A percentile compares a stretch with the other conserved stretches of the same genome.
Evolutionary conservation across 2,888 invertebrate genomes (phyloP).

Genomic region (Latheticus oryzae): DNA sequence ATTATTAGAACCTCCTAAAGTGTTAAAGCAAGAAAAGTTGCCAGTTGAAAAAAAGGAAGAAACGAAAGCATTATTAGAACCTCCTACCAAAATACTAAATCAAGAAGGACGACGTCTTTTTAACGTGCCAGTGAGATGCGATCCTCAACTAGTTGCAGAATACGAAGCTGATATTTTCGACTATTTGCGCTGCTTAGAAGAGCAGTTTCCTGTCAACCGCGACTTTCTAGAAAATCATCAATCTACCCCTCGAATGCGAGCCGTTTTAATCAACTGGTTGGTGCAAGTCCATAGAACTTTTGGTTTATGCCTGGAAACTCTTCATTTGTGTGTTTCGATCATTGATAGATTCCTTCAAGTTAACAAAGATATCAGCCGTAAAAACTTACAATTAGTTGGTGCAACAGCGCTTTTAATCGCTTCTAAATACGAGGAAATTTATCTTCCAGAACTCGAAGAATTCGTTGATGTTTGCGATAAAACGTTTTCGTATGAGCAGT

Average conservation of each 20-base stretch:
- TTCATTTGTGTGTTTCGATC: conserved; percentile 88
- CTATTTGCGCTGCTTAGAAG: conserved; percentile 83
- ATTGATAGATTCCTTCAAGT: conserved; percentile 77
- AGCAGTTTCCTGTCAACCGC: conserved; percentile 72
- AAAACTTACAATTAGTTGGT: conserved; percentile 84
- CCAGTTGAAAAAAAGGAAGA: conserved; percentile 6
- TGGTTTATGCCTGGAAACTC: conserved; percentile 86
- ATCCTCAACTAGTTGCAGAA: conserved; percentile 82
- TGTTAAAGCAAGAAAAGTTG: not conserved
- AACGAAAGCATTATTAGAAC: not conserved
- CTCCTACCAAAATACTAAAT: not conserved
- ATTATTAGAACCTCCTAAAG: conserved; percentile 1
- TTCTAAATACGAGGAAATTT: conserved; percentile 95
- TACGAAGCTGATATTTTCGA: conserved; percentile 92
- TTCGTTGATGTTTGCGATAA: conserved; percentile 93
- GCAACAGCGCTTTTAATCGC: conserved; percentile 91
- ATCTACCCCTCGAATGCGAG: conserved; percentile 87
- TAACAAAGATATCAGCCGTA: conserved; percentile 57
- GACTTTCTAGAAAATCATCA: conserved; percentile 77
- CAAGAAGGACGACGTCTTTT: conserved; percentile 45
- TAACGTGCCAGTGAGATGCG: conserved; percentile 66
- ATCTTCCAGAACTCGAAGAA: conserved; percentile 86
- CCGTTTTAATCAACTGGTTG: conserved; percentile 93
- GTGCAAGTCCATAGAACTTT: conserved; percentile 92
- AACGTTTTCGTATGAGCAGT: conserved; percentile 82